Conservation (phyloP, 2,797 vertebrate species). For the Gymnoscopelus braueri region DNA sequence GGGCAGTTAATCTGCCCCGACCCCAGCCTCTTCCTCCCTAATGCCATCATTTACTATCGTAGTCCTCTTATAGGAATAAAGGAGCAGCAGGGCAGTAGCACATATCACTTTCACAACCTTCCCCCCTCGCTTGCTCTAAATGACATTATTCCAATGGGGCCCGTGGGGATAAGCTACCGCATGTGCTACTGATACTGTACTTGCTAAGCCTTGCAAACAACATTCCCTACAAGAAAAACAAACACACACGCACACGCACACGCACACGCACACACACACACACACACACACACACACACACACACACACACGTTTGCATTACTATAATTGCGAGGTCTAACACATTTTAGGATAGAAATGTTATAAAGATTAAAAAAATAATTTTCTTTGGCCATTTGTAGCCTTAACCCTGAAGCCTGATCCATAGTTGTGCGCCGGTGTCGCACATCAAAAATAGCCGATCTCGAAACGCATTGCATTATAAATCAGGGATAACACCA, state of each 20-base stretch:
- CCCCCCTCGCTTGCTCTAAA: conserved; percentile 34
- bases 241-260: no score
- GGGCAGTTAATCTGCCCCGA: conserved; percentile 56
- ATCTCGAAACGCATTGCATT: no score
- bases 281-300: not conserved
- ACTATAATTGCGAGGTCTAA: no score
- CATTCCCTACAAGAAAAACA: no score
- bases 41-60: conserved; percentile 69
- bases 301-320: not conserved
- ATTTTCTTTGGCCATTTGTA: no score
- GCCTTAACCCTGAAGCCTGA: no score
- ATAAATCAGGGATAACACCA: no score
- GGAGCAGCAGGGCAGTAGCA: conserved; percentile 48
- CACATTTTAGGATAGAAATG: no score
- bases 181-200: conserved; percentile 27
- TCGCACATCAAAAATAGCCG: no score
- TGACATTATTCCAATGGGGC: conserved; percentile 45
- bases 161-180: conserved; percentile 45
- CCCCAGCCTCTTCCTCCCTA: conserved; percentile 46
- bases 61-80: conserved; percentile 60
- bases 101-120: conserved; percentile 60
- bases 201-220: conserved; percentile 18
- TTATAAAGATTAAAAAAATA: no score
- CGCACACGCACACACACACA: no score
- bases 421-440: no score